phyloP scores from a whole-genome alignment of 2,113 vertebrate species.

The Laticauda colubrina region DNA sequence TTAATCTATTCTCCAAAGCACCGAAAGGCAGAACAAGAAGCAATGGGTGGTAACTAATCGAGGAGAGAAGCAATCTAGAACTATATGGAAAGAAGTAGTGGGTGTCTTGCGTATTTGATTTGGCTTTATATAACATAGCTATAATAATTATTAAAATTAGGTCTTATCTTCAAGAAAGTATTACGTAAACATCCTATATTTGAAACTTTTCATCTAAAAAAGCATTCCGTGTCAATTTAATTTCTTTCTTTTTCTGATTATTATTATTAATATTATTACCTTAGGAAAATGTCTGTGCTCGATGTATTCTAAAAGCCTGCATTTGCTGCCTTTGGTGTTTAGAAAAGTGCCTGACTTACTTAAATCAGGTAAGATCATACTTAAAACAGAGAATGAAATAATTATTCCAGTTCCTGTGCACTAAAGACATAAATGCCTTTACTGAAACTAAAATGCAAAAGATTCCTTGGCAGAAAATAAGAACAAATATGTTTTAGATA shows the following conservation, averaged over 20 bases:
- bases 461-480: constrained; percentile 7
- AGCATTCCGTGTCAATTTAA: not conserved
- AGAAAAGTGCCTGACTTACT: constrained; percentile 99
- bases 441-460: constrained; percentile 28
- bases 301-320: constrained; percentile 92
- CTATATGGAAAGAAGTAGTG: not conserved
- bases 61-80: not conserved
- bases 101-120: not conserved
- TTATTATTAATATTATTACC: constrained; percentile 1
- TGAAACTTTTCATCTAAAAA: constrained; percentile 1
- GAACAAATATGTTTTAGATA: constrained; percentile 23
- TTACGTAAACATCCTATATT: not conserved
- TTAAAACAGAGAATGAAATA: constrained; percentile 20
- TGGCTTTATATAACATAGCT: not conserved
- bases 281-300: constrained; percentile 93
- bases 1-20: not conserved
- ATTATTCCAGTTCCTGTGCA: constrained; percentile 21
- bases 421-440: constrained; percentile 25
- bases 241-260: constrained; percentile 4
- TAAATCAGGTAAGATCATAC: constrained; percentile 87
- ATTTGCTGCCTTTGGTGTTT: constrained; percentile 99
- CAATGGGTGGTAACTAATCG: not conserved
- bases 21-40: not conserved
- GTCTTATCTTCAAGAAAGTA: not conserved
- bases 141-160: not conserved